Evolutionary conservation across 1,140 invertebrate species (phyloP).

Genomic region (Trialeurodes vaporariorum): DNA sequence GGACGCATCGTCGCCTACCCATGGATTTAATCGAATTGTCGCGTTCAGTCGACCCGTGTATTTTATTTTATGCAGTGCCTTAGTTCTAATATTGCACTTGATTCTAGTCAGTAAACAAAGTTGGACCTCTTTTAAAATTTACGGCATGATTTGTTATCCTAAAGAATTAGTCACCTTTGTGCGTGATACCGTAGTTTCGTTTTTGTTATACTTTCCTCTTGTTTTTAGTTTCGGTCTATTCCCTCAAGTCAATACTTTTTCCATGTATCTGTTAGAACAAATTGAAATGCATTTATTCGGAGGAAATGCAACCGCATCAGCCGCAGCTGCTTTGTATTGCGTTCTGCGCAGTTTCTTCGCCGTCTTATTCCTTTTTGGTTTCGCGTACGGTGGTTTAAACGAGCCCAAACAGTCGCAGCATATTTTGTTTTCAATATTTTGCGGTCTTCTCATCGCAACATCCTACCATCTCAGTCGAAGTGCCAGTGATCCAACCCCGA

Average conservation of each 20-base stretch:
- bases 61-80: constrained; percentile 73
- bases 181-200: constrained; percentile 59
- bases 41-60: constrained; percentile 90
- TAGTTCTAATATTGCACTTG: constrained; percentile 57
- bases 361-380: constrained; percentile 72
- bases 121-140: constrained; percentile 47
- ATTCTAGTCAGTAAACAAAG: constrained; percentile 36
- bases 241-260: constrained; percentile 93
- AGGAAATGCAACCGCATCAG: constrained; percentile 85
- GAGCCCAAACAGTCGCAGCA: constrained; percentile 78
- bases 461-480: constrained; percentile 88
- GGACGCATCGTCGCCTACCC: constrained; percentile 93
- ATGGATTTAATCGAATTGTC: constrained; percentile 94
- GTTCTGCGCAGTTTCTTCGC: constrained; percentile 67
- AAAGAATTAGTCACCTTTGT: constrained; percentile 50
- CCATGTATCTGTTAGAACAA: constrained; percentile 91
- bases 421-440: constrained; percentile 90
- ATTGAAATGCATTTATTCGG: constrained; percentile 96
- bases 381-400: constrained; percentile 70
- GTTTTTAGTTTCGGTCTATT: constrained; percentile 89
- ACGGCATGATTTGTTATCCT: constrained; percentile 61
- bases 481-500: constrained; percentile 77
- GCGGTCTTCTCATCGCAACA: constrained; percentile 72
- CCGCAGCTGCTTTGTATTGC: constrained; percentile 75
- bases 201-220: constrained; percentile 83